Base-by-base conservation (phyloP, 1,140 invertebrate species). In the Cotesia vestalis region DNA sequence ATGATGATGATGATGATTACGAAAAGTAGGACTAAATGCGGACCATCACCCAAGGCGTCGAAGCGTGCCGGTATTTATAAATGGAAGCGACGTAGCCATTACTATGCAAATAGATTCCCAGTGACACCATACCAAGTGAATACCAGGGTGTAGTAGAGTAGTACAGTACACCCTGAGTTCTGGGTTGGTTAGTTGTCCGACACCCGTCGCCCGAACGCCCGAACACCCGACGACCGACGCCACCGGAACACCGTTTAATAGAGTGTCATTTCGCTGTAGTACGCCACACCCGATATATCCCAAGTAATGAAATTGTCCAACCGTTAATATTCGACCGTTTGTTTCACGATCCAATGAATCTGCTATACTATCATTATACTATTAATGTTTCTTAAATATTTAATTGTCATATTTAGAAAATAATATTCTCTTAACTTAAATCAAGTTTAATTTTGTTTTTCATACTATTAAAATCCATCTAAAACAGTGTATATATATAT, bases 41-140 rank as follows among this genome's bases (percentile, higher is more conserved):
- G 27, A 38, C 35, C 60, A 62, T 62, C 35, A 38, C 60, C 35
- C 14, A 36, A 38, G 34, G 66, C 76, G 76, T 72, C 66, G 74
- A 74, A 76, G 71, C 57, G 59, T 60, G 71, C 71, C 64, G 20
- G 17, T 69, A 79, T 78, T 79, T 79, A 77, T 79, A 80, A 78
- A 77, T 73, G 74, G 73, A 72, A 75, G 78, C 79, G 77, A 78
- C 76, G 68, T 60, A 68, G 76, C 79, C 80, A 85, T 85, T 85
- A 85, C 81, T 84, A 85, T 85, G 84, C 84, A 85, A 85, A 85
- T 85, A 84, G 82, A 84, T 85, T 84, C 84, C 74, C 75, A 80
- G 79, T 81, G 80, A 84, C 79, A 81, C 79, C 77, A 84, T 78
- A 81, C 79, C 77, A 79, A 67, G 80, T 80, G 81, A 85, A 84